Conservation (phyloP, 37 sponge, comb jelly and placozoan species). For the Cliona cf. orientalis region DNA sequence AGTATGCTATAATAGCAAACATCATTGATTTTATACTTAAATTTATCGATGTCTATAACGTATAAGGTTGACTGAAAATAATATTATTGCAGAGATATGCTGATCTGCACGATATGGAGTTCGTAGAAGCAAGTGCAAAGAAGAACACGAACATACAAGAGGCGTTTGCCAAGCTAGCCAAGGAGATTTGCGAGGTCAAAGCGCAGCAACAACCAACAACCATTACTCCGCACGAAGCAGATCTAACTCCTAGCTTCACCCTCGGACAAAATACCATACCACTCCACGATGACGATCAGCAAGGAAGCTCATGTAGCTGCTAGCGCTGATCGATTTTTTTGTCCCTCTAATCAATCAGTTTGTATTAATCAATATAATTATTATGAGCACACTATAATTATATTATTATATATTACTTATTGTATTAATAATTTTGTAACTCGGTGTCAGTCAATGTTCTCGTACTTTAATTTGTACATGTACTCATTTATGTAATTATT, state of each 20-base stretch:
- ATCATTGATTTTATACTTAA: neutral
- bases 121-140: conserved; percentile 71
- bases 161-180: conserved; percentile 46
- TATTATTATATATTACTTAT: no score
- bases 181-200: conserved; percentile 51
- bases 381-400: no score
- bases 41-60: neutral
- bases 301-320: neutral
- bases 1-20: conserved; percentile 17
- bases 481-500: no score
- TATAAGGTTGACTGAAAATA: neutral
- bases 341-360: no score
- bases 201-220: conserved; percentile 34
- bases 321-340: conserved; percentile 3
- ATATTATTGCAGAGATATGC: conserved; percentile 68
- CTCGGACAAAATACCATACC: neutral
- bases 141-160: conserved; percentile 52
- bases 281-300: neutral
- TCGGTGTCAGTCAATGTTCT: no score
- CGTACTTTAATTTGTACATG: no score
- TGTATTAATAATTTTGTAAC: no score
- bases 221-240: neutral
- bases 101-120: conserved; percentile 70
- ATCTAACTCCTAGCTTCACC: conserved; percentile 20
- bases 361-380: no score